A percentile compares a stretch with the other conserved stretches of the same genome.
Conservation (phyloP, 1,140 invertebrate species). For the Leucophenga varia region DNA sequence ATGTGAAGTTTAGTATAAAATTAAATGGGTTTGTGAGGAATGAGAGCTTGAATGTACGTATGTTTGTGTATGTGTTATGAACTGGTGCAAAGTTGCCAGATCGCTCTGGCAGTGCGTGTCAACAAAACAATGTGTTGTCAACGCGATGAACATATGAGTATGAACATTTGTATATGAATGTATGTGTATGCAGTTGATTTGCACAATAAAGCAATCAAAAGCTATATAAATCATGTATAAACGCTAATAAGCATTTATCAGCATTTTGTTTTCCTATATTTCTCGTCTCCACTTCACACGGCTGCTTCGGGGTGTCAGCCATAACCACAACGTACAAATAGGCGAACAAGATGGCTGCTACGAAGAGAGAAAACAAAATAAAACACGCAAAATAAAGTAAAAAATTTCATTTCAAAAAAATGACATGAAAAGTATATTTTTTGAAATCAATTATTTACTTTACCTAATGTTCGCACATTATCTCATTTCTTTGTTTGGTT, state of each 20-base stretch:
- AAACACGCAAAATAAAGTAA: too few relatives aligned
- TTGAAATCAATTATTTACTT: too few relatives aligned
- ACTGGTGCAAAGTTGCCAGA: too few relatives aligned
- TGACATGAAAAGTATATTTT: too few relatives aligned
- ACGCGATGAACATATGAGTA: background rate
- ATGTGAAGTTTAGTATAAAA: too few relatives aligned
- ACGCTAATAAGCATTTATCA: conserved; percentile 17
- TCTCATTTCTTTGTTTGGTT: too few relatives aligned
- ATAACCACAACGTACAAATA: conserved; percentile 15
- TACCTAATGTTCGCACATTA: too few relatives aligned
- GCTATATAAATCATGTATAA: conserved; percentile 10
- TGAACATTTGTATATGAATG: background rate
- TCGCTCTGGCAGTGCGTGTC: too few relatives aligned
- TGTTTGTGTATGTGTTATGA: background rate
- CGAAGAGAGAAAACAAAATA: too few relatives aligned
- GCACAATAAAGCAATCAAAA: conserved; percentile 12
- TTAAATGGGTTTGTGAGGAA: background rate
- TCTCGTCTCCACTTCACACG: conserved; percentile 12
- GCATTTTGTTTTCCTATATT: conserved; percentile 13
- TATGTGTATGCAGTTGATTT: background rate
- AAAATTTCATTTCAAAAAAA: too few relatives aligned
- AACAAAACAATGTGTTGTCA: too few relatives aligned
- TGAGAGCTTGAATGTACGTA: background rate
- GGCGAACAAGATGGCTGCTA: conserved; percentile 27
- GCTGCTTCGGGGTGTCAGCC: conserved; percentile 21